Conservation (phyloP, 2,797 vertebrate genomes). For the Xenopus petersii region DNA sequence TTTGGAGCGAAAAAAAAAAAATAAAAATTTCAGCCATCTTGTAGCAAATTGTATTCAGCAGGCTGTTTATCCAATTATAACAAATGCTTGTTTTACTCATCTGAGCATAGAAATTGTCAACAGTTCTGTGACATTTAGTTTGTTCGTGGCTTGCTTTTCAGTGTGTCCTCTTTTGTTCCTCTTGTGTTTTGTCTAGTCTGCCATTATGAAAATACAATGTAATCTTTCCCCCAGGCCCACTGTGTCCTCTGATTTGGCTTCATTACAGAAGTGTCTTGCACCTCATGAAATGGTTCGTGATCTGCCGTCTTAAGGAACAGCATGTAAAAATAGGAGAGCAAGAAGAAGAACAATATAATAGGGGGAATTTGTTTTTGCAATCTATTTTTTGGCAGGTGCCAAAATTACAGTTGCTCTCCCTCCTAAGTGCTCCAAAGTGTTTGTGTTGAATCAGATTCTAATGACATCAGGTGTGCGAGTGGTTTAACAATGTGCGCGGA, state of each 20-base stretch:
- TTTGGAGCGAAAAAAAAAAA: too few relatives aligned
- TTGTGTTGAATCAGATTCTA: constrained; percentile 55
- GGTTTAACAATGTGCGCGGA: constrained; percentile 54
- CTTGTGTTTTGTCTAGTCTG: background rate
- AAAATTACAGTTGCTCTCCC: constrained; percentile 59
- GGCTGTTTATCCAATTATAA: constrained; percentile 1
- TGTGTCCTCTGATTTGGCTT: background rate
- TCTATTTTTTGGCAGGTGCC: constrained; percentile 58
- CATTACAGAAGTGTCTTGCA: background rate
- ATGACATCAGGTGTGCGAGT: constrained; percentile 50
- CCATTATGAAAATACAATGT: constrained; percentile 4
- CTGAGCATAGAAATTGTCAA: background rate
- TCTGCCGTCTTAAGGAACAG: constrained; percentile 19
- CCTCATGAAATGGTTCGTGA: background rate
- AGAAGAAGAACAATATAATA: background rate
- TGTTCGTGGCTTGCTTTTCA: background rate
- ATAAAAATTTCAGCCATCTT: background rate
- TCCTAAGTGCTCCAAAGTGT: constrained; percentile 57
- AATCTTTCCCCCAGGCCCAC: constrained; percentile 4
- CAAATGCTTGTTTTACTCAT: background rate
- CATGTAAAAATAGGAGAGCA: background rate
- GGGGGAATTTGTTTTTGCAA: constrained; percentile 46
- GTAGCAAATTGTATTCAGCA: background rate
- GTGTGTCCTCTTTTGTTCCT: background rate
- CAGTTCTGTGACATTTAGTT: background rate